phyloP scores from a whole-genome alignment of 2,113 vertebrate genomes.

The Macrotis lagotis region DNA sequence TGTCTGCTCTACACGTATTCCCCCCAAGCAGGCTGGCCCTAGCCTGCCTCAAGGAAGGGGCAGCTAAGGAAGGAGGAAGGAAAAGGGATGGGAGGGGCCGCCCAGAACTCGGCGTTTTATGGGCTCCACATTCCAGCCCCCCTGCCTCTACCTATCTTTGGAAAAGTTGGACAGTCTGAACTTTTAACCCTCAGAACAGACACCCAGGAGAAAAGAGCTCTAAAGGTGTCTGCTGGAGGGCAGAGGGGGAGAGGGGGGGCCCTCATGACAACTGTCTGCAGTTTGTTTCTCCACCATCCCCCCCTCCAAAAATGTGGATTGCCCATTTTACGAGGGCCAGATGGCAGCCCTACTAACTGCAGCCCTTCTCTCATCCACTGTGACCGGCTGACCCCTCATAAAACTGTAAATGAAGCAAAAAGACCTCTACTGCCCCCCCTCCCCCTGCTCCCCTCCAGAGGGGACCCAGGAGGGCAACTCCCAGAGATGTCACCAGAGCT shows the following conservation, averaged over 20 bases:
- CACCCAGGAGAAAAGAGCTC: slow-evolving; percentile 66
- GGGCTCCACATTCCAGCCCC: slow-evolving; percentile 74
- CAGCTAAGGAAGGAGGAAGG: background rate
- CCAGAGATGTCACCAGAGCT: background rate
- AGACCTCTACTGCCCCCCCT: slow-evolving; percentile 62
- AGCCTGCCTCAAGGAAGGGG: slow-evolving; percentile 12
- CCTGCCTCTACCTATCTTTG: slow-evolving; percentile 75
- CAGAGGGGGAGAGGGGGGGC: slow-evolving; percentile 46
- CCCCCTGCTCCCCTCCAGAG: background rate
- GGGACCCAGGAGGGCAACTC: slow-evolving; percentile 42
- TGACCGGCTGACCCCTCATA: slow-evolving; percentile 85
- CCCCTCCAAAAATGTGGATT: slow-evolving; percentile 84
- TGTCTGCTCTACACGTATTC: background rate
- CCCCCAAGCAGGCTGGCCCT: background rate
- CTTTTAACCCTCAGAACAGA: slow-evolving; percentile 85
- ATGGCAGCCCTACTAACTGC: slow-evolving; percentile 84
- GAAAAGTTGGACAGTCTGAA: slow-evolving; percentile 80
- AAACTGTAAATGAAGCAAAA: slow-evolving; percentile 70
- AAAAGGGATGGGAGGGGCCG: slow-evolving; percentile 33
- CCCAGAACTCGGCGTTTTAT: slow-evolving; percentile 69
- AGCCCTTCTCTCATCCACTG: slow-evolving; percentile 72
- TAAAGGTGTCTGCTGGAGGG: slow-evolving; percentile 81
- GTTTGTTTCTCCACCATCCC: slow-evolving; percentile 78
- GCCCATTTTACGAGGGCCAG: slow-evolving; percentile 93
- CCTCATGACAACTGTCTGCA: slow-evolving; percentile 78